These are phyloP conservation scores for Dendroctonus valens DNA, from an alignment of 1,140 invertebrate species.

Conservation along the genomic window DNA sequence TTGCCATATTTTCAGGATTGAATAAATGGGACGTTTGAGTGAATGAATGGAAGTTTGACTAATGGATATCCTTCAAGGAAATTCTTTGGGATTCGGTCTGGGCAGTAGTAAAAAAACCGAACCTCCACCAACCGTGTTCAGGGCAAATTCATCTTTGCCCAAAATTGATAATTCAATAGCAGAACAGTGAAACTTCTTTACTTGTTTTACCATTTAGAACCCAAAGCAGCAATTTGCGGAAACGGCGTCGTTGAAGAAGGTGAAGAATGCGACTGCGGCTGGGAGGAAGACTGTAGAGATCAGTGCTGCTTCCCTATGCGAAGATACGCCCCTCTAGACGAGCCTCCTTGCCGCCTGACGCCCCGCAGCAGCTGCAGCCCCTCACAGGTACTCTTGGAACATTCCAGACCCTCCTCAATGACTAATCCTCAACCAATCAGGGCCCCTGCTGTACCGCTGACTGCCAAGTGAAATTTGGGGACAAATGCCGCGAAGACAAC, in stretches of 20 bases:
- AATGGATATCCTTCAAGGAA: too few relatives aligned
- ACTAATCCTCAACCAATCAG: conserved; percentile 52
- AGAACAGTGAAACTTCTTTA: too few relatives aligned
- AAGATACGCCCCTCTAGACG: conserved; percentile 68
- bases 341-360: conserved; percentile 81
- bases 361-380: conserved; percentile 77
- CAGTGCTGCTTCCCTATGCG: conserved; percentile 91
- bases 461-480: conserved; percentile 80
- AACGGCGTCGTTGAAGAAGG: conserved; percentile 95
- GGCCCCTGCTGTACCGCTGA: conserved; percentile 92
- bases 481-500: conserved; percentile 91
- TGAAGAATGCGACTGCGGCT: conserved; percentile 98
- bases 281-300: conserved; percentile 92
- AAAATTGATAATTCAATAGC: too few relatives aligned
- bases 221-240: conserved; percentile 89
- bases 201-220: conserved; percentile 57
- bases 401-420: not conserved
- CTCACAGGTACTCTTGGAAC: conserved; percentile 61
- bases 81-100: too few relatives aligned
- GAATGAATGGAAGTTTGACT: too few relatives aligned
- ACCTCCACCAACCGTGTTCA: too few relatives aligned
- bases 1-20: not conserved
- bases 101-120: too few relatives aligned
- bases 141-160: too few relatives aligned
- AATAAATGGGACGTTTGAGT: too few relatives aligned